These are phyloP conservation scores for Rhodophaea formosa DNA, from an alignment of 2,888 invertebrate species.

Conservation along the genomic window DNA sequence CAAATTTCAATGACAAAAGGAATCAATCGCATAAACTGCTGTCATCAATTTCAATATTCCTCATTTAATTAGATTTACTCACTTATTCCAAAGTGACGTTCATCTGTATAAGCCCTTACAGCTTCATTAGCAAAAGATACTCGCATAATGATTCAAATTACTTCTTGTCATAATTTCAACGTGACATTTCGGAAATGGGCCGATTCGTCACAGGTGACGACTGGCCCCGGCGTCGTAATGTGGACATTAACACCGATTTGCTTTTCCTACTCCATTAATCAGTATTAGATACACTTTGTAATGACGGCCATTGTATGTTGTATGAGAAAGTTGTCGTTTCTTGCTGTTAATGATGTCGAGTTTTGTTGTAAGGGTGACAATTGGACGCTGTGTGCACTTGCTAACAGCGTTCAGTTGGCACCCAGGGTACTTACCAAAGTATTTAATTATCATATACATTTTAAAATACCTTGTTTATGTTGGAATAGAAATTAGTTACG, in stretches of 20 bases:
- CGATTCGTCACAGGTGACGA: constrained; percentile 10
- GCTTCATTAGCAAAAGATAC: not conserved
- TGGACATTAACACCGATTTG: constrained; percentile 27
- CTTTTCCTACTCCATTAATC: constrained; percentile 28
- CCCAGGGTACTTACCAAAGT: too few relatives aligned
- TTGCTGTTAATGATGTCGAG: constrained; percentile 8
- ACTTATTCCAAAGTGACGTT: too few relatives aligned
- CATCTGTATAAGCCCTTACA: not conserved
- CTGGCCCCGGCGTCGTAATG: constrained; percentile 19
- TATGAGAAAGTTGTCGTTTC: constrained; percentile 7
- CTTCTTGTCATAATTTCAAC: not conserved
- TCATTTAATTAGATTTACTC: too few relatives aligned
- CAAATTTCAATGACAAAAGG: too few relatives aligned
- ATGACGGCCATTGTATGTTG: constrained; percentile 3
- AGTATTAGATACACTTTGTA: constrained; percentile 24
- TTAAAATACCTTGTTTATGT: too few relatives aligned
- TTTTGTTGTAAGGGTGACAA: not conserved
- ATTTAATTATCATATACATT: too few relatives aligned
- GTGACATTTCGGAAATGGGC: constrained; percentile 7
- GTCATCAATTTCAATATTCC: too few relatives aligned
- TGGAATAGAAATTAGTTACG: too few relatives aligned
- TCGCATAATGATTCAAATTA: not conserved
- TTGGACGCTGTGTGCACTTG: too few relatives aligned
- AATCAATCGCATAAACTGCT: too few relatives aligned
- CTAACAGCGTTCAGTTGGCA: too few relatives aligned